These are phyloP conservation scores for Holcopasites calliopsidis DNA, from an alignment of 1,140 invertebrate species.

Conservation along the genomic window DNA sequence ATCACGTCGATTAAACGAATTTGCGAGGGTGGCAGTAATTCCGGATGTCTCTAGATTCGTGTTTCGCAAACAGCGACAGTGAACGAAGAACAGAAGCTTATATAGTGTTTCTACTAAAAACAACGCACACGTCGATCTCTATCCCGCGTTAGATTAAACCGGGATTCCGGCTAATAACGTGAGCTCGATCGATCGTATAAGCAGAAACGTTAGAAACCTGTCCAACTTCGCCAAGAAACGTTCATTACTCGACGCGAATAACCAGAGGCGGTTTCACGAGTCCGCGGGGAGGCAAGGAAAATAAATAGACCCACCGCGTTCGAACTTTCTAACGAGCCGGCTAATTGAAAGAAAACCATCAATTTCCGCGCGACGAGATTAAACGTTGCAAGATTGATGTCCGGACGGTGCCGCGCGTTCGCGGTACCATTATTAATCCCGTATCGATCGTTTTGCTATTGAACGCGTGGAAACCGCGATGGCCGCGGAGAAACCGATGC, in stretches of 20 bases:
- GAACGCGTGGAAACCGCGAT: background rate
- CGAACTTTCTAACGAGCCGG: background rate
- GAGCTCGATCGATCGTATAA: background rate
- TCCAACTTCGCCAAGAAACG: background rate
- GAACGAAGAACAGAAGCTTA: too few relatives aligned
- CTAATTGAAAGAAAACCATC: constrained; percentile 34
- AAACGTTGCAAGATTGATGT: constrained; percentile 22
- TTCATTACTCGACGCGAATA: background rate
- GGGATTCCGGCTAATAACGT: background rate
- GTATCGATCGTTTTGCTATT: background rate
- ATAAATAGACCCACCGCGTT: background rate
- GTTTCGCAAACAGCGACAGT: background rate
- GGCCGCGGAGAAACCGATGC: background rate
- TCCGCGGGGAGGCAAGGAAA: constrained; percentile 1
- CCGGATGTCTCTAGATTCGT: background rate
- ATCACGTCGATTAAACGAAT: constrained; percentile 65
- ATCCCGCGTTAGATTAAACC: background rate
- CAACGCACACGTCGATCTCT: too few relatives aligned
- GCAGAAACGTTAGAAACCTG: background rate
- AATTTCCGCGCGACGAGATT: constrained; percentile 3
- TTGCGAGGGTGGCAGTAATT: constrained; percentile 43
- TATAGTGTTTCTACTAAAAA: too few relatives aligned
- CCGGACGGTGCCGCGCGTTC: background rate
- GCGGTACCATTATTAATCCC: constrained; percentile 15
- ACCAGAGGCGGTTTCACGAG: background rate